Evolutionary conservation across 2,113 vertebrate genomes (phyloP), one percentile per base, ranked within the genome.

Genomic region (Ardeotis arabs): DNA sequence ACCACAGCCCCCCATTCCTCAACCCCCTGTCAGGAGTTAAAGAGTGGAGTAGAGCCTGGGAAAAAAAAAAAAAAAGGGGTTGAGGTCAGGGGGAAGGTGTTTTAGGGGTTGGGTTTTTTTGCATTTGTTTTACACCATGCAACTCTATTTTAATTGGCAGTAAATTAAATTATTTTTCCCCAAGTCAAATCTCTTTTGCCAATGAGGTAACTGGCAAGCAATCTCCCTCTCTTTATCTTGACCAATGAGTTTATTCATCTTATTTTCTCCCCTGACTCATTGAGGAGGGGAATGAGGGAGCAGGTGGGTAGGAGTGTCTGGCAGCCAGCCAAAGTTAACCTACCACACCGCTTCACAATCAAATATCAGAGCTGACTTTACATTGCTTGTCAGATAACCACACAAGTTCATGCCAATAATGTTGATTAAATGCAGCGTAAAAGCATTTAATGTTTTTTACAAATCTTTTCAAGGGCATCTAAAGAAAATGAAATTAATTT

Each of bases 1-100:
- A 37, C 17, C 5, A 1, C 2, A 66, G 16, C 2, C 4, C 58
- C 2, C 9, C 5, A 16, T 17, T 60, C 31, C 22, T 15, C 12
- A 22, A 9, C 2, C 6, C 7, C 16, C 8, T 24, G 18, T 39
- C 7, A 7, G 3, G 8, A 74, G 2, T 12, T 4, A 50, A 49
- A 35, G 7, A 45, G 5, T 33, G 12, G 81, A 31, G 5, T 11
- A 66, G 39, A 52, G 27, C 33, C 16, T 28, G 7, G 18, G 28
- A 31, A 44, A 55, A 41, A 74, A n/a, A 41, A 41, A 35, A 35
- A 35, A 55, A n/a, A 35, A 28, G 17, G 6, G 5, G 31, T 5
- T 35, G 45, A 52, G 10, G 29, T 50, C 20, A 35, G 14, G 1
- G 2, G 5, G 6, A 41, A n/a, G 4, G 23, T 1, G 2, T 17